Percentiles rank a stretch among this genome's conserved stretches.
Evolutionary conservation across 2,113 vertebrate genomes (phyloP).

Genomic region (Sinosuthora webbiana): DNA sequence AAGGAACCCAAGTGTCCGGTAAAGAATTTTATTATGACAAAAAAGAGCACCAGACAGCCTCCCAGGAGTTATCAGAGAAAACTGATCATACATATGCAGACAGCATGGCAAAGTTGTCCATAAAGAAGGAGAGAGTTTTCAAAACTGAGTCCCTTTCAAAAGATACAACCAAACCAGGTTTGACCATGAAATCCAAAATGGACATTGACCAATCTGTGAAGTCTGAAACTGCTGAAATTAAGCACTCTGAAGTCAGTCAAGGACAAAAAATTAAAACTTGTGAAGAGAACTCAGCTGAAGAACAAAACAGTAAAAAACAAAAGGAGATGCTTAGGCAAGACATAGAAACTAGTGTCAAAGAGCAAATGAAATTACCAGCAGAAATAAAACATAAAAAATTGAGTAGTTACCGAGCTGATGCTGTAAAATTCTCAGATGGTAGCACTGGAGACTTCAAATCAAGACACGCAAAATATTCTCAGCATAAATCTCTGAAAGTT

Average conservation of each 20-base stretch:
- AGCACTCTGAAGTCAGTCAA: neutral
- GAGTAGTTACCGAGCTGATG: neutral
- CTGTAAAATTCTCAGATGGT: neutral
- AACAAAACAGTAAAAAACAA: neutral
- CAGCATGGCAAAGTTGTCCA: neutral
- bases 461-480: neutral
- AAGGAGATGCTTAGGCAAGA: neutral
- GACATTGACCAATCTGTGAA: neutral
- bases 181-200: neutral
- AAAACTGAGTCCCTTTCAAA: neutral
- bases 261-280: neutral
- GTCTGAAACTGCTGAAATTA: slow-evolving; percentile 25
- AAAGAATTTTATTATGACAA: neutral
- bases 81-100: neutral
- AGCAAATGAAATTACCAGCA: neutral
- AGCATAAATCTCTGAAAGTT: slow-evolving; percentile 7
- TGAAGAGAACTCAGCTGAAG: slow-evolving; percentile 10
- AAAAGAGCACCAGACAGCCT: neutral
- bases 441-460: neutral
- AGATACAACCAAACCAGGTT: neutral
- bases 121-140: neutral
- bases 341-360: neutral
- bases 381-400: neutral
- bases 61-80: neutral
- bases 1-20: neutral